Base-by-base conservation (phyloP, 2,113 vertebrate species). In the Pipa parva region DNA sequence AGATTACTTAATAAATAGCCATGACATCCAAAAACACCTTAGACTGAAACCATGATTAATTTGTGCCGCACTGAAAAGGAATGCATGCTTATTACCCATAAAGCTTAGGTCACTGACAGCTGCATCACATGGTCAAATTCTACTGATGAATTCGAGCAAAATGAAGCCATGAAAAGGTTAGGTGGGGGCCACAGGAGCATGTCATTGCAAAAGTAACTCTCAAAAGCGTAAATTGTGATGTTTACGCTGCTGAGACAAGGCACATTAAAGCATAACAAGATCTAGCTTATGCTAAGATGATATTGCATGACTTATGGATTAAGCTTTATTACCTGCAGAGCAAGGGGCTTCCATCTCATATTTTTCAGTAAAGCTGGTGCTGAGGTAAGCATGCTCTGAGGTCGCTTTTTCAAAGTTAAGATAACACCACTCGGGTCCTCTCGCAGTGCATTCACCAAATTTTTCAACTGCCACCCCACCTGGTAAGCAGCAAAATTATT, bases 321-420 rank as follows among this genome's bases (percentile, higher is more conserved):
- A 88, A 87, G 85, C 87, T 91, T 90, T 83, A 81, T 92, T 90
- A 99, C 96, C 95, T 99, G 97, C 88, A 99, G 92, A 87, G 97
- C 95, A 83, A 99, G 92, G 82, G 97, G 96, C 84, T 99, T 99
- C 96, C 97, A 99, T 89, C 97, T 93, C 97, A 99, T 97, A 92
- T 99, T 99, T 93, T 98, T 99, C 86, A 99, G 94, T 90, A 97
- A 92, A 74, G 95, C 95, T 77, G 96, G 96, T 90, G 95, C 95
- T 75, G 96, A 97, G 87, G 94, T 97, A 83, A 99, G 96, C 80
- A 95, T 99, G 93, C 95, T 98, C 93, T 98, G 96, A 66, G 96
- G 96, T 84, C 96, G 94, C 89, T 98, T 99, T 95, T 99, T 99
- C 90, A 99, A 93, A 86, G 96, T 99, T 91, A 98, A 93, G 83